Conservation (phyloP, 2,113 vertebrate species). For the Harpagus bidentatus region DNA sequence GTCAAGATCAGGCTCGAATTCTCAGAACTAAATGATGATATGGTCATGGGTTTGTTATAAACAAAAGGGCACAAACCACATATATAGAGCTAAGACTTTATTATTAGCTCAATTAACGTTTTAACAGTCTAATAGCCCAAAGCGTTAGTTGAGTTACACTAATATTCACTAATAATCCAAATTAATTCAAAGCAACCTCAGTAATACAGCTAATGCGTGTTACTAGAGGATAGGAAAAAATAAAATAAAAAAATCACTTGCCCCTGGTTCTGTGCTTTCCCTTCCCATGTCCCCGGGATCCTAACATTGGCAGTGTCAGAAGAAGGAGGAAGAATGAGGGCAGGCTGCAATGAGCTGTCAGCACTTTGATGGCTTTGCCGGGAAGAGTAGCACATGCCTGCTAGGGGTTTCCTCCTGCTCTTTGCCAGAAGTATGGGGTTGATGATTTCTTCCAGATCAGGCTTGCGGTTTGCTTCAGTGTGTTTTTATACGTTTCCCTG, state of each 20-base stretch:
- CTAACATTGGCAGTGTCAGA: not conserved
- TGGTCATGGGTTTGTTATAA: not conserved
- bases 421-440: not conserved
- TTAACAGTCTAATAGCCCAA: not conserved
- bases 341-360: not conserved
- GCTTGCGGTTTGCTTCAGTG: not conserved
- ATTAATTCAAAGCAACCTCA: not conserved
- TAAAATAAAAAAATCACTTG: not conserved
- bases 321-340: not conserved
- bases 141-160: not conserved
- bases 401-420: not conserved
- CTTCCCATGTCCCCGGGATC: not conserved
- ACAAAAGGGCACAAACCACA: not conserved
- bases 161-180: not conserved
- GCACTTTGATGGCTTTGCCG: not conserved
- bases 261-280: not conserved
- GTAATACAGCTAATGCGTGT: not conserved
- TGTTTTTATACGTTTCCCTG: not conserved
- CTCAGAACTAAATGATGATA: not conserved
- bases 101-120: not conserved
- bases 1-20: not conserved
- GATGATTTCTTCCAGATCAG: not conserved
- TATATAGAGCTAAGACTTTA: not conserved
- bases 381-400: not conserved
- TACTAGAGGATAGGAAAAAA: not conserved